Conservation (phyloP, 2,113 vertebrate species). For the Passerina amoena region DNA sequence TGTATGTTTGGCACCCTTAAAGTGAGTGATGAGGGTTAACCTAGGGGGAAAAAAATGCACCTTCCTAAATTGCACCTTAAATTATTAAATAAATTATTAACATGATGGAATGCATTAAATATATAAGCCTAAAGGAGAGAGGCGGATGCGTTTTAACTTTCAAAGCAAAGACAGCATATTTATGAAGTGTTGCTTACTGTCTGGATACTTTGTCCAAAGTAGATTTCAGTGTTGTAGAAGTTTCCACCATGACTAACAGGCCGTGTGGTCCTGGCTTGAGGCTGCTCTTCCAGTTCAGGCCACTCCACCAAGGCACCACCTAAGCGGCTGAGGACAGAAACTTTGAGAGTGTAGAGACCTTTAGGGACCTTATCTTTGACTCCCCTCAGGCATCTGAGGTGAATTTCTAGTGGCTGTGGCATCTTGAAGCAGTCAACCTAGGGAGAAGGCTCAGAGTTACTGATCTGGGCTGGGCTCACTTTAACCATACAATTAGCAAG, state of each 20-base stretch:
- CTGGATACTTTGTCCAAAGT: conserved; percentile 81
- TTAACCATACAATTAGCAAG: conserved; percentile 52
- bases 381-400: conserved; percentile 81
- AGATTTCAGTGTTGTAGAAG: conserved; percentile 81
- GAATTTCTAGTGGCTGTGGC: conserved; percentile 78
- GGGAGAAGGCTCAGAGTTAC: conserved; percentile 65
- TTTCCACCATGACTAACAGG: conserved; percentile 78
- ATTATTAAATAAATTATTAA: conserved; percentile 64
- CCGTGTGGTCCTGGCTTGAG: conserved; percentile 56
- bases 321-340: conserved; percentile 78
- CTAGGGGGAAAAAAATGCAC: background rate
- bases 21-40: conserved; percentile 37
- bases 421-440: conserved; percentile 69
- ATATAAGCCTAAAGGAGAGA: conserved; percentile 42
- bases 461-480: conserved; percentile 33
- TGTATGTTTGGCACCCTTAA: conserved; percentile 27
- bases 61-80: conserved; percentile 57
- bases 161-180: conserved; percentile 42
- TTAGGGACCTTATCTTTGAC: conserved; percentile 87
- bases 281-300: conserved; percentile 52
- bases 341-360: conserved; percentile 80
- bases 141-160: conserved; percentile 1
- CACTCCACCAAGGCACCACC: conserved; percentile 73
- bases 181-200: conserved; percentile 76
- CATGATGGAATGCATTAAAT: conserved; percentile 50